Evolutionary conservation across 2,113 vertebrate genomes (phyloP), one percentile per base, ranked within the genome.

Genomic region (Chinchilla lanigera): DNA sequence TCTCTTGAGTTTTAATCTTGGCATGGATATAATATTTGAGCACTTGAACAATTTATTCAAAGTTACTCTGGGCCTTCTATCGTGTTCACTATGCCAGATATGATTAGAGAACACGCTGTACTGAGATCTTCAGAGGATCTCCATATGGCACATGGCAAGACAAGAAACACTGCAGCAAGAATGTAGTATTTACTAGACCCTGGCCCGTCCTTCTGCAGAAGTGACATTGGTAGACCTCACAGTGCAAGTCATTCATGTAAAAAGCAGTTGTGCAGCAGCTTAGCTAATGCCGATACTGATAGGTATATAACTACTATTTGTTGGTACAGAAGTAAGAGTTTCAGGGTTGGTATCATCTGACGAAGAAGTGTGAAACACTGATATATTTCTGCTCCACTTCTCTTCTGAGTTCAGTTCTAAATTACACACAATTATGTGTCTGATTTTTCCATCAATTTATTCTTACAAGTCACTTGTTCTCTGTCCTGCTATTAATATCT

Each of bases 51-150:
- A 38, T 78, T 60, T 93, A 63, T 47, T 17, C 54, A 47, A 30
- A 67, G 33, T 85, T 58, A 63, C 61, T 92, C 22, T 75, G 44
- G 78, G 47, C 8, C 0, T 9, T n/a, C 7, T 44, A 0, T 80
- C 24, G 28, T 65, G 26, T 56, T 28, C 30, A 47, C 26, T 58
- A 0, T 54, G 60, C 3, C 78, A 54, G 14, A 19, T 86, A 26
- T 94, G n/a, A 93, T 61, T 81, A 75, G 30, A 63, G 28, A 88
- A 90, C n/a, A 61, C n/a, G 22, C 52, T 87, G 41, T 86, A 47
- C 19, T 83, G 86, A 87, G 80, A 58, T 80, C 9, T 56, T 67
- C 65, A 44, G 47, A 94, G 41, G 10, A 56, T 93, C 80, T 84
- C 35, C 41, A 13, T 30, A 26, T 89, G 30, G 44, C 16, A 5